Percentiles rank a stretch among this genome's conserved stretches.
Conservation (phyloP, 2,797 vertebrate species). For the Ataeniobius toweri region DNA sequence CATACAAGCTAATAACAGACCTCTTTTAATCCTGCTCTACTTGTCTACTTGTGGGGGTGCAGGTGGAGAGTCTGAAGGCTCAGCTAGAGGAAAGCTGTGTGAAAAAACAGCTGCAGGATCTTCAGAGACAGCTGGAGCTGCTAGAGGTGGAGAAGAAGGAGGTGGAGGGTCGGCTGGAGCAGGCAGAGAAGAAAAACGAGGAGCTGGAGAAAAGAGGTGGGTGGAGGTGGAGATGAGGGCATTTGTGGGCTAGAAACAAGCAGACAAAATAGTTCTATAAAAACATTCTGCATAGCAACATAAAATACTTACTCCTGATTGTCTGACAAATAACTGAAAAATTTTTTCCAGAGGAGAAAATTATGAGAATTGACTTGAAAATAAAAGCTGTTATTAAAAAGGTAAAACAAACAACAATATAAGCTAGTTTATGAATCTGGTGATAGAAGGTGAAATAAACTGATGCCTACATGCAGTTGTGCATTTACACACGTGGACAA, state of each 20-base stretch:
- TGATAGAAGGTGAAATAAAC: not conserved
- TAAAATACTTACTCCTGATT: constrained; percentile 24
- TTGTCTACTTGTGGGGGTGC: constrained; percentile 23
- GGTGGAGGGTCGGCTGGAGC: constrained; percentile 72
- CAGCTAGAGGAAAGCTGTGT: constrained; percentile 73
- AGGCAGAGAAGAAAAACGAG: constrained; percentile 69
- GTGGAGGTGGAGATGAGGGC: not conserved
- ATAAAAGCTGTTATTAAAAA: not conserved
- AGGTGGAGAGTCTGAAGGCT: constrained; percentile 77
- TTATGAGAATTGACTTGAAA: not conserved
- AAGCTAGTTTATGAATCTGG: not conserved
- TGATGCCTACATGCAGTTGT: not conserved
- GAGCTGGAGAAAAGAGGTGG: constrained; percentile 76
- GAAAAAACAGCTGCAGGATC: constrained; percentile 69
- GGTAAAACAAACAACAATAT: not conserved
- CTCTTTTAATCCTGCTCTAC: not conserved
- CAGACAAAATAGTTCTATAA: not conserved
- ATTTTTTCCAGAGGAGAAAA: not conserved
- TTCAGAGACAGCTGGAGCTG: constrained; percentile 80
- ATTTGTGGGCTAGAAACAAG: not conserved
- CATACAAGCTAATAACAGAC: not conserved
- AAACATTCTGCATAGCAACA: constrained; percentile 14
- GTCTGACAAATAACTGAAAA: not conserved
- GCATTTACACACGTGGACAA: not conserved
- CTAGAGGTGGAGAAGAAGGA: constrained; percentile 83